Percentiles rank a stretch among this genome's conserved stretches.
These are phyloP conservation scores for Synanthedon vespiformis DNA, from an alignment of 2,888 invertebrate species.

Conservation along the genomic window DNA sequence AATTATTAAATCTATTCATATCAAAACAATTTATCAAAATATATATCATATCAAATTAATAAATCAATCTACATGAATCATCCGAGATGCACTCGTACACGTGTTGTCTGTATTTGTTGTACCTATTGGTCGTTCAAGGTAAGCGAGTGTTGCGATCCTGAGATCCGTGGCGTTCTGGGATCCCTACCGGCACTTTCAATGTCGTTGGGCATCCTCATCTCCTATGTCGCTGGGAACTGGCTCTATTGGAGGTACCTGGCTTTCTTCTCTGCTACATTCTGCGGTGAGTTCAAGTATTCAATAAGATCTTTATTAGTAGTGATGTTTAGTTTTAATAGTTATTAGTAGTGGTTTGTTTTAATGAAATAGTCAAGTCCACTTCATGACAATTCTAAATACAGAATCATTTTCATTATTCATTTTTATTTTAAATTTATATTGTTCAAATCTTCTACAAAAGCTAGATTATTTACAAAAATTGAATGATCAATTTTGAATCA, in stretches of 20 bases:
- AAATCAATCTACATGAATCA: no score
- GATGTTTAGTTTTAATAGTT: not conserved
- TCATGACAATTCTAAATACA: no score
- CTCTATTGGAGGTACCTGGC: conserved; percentile 72
- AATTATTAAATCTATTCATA: no score
- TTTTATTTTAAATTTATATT: no score
- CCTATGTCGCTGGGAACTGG: conserved; percentile 70
- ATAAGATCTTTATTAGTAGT: not conserved
- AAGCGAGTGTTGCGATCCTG: conserved; percentile 74
- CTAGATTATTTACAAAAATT: no score
- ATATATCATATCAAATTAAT: no score
- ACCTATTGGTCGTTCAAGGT: conserved; percentile 33
- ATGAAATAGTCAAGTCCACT: not conserved
- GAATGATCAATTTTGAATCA: no score
- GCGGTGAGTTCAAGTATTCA: conserved; percentile 32
- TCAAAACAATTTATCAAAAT: no score
- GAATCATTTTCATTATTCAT: no score
- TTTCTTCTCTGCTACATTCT: conserved; percentile 58
- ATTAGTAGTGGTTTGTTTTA: not conserved
- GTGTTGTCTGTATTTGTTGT: not conserved
- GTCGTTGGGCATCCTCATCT: conserved; percentile 73
- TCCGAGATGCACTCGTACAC: no score
- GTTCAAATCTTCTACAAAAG: no score
- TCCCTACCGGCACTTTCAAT: conserved; percentile 75
- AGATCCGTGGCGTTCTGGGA: conserved; percentile 74